A percentile compares a stretch with the other conserved stretches of the same genome.
Evolutionary conservation across 1,140 invertebrate species (phyloP).

Genomic region (Drosophila kanapiae): DNA sequence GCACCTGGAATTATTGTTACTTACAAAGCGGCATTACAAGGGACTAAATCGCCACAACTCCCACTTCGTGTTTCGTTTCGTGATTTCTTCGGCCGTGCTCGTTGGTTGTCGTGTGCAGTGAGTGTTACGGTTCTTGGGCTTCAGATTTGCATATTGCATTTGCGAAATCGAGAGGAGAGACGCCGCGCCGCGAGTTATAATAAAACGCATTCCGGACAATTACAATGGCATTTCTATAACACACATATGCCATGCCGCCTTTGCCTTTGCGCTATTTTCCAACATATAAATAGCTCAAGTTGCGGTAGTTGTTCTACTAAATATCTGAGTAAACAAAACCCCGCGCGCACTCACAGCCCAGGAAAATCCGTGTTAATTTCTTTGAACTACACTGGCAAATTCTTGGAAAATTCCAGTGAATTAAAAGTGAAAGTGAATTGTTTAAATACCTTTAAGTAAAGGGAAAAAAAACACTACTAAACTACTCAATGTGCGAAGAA

Average conservation of each 20-base stretch:
- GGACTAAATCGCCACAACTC: slow-evolving; percentile 6
- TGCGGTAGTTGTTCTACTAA: slow-evolving; percentile 36
- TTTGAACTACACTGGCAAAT: slow-evolving; percentile 46
- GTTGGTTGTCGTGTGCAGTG: slow-evolving; percentile 10
- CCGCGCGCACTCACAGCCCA: not conserved
- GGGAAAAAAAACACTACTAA: slow-evolving; percentile 26
- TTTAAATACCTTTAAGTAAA: slow-evolving; percentile 40
- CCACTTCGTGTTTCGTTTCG: slow-evolving; percentile 36
- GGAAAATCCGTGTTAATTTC: slow-evolving; percentile 48
- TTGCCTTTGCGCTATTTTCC: slow-evolving; percentile 61
- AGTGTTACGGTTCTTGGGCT: slow-evolving; percentile 47
- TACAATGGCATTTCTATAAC: slow-evolving; percentile 40
- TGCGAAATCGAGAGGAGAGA: slow-evolving; percentile 13
- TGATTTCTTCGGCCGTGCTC: slow-evolving; percentile 19
- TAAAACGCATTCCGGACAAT: slow-evolving; percentile 44
- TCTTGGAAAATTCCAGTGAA: slow-evolving; percentile 42
- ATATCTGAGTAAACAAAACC: slow-evolving; percentile 38
- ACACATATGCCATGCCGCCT: slow-evolving; percentile 30
- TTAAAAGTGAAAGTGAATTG: slow-evolving; percentile 76
- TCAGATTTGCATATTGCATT: slow-evolving; percentile 26
- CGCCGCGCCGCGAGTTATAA: slow-evolving; percentile 20
- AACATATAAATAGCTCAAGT: slow-evolving; percentile 56
- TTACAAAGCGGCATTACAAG: slow-evolving; percentile 20
- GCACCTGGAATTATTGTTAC: slow-evolving; percentile 33
- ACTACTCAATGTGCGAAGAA: slow-evolving; percentile 33